phyloP scores from a whole-genome alignment of 2,113 vertebrate genomes.

The Apodemus speciosus region DNA sequence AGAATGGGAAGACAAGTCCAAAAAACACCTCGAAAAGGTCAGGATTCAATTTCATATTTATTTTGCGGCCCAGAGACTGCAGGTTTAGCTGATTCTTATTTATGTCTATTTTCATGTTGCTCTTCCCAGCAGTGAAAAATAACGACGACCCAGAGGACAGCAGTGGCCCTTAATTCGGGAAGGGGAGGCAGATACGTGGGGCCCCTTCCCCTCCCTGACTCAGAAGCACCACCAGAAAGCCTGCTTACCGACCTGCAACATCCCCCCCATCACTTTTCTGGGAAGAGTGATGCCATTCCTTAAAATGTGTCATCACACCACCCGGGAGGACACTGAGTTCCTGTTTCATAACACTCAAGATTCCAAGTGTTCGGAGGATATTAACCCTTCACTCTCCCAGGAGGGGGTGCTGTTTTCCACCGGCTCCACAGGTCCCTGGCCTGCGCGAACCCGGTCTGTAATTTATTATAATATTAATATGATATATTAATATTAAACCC shows the following conservation, averaged over 20 bases:
- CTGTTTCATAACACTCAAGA: slow-evolving; percentile 45
- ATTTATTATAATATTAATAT: background rate
- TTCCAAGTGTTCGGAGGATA: background rate
- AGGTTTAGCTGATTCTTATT: background rate
- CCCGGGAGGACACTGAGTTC: slow-evolving; percentile 27
- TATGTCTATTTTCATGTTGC: slow-evolving; percentile 8
- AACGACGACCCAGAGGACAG: background rate
- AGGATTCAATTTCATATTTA: background rate
- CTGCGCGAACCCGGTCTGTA: background rate
- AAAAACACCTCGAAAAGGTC: slow-evolving; percentile 17
- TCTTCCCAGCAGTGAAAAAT: slow-evolving; percentile 39
- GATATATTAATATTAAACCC: no score
- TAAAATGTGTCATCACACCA: background rate
- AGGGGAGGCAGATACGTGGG: background rate
- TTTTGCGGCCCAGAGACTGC: slow-evolving; percentile 28
- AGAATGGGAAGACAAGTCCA: background rate
- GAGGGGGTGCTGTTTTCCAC: background rate
- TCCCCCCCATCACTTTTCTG: slow-evolving; percentile 39
- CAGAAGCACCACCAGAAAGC: background rate
- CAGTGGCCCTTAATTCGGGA: background rate
- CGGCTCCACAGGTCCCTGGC: background rate
- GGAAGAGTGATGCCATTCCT: slow-evolving; percentile 1
- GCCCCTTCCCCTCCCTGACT: background rate
- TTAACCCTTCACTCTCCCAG: background rate
- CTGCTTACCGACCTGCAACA: slow-evolving; percentile 12